Evolutionary conservation across 1,140 invertebrate species (phyloP).

Genomic region (Thrips palmi): DNA sequence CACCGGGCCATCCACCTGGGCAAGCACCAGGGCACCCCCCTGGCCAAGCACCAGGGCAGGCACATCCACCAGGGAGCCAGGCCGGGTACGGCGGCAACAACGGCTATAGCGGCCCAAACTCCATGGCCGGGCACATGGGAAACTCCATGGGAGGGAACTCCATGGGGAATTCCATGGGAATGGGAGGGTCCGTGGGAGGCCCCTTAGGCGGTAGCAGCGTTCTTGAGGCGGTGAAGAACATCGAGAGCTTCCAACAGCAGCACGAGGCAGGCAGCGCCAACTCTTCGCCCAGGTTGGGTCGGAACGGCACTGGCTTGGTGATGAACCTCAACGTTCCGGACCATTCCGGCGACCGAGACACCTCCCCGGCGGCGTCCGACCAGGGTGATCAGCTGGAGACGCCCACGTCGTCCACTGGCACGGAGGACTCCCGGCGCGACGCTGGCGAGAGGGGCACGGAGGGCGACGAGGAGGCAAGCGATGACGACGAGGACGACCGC

Average conservation of each 20-base stretch:
- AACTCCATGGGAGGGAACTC: too few relatives aligned
- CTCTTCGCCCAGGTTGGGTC: not conserved
- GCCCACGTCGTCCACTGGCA: constrained; percentile 18
- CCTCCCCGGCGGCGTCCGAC: constrained; percentile 12
- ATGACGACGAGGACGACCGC: constrained; percentile 17
- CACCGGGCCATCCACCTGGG: too few relatives aligned
- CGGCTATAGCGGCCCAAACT: too few relatives aligned
- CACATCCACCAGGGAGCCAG: too few relatives aligned
- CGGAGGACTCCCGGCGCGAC: constrained; percentile 17
- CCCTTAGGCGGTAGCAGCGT: not conserved
- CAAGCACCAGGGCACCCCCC: too few relatives aligned
- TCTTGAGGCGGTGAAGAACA: not conserved
- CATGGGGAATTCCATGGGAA: too few relatives aligned
- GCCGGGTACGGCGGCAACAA: too few relatives aligned
- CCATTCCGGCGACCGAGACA: constrained; percentile 6
- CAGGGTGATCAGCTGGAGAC: constrained; percentile 14
- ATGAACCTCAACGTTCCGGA: constrained; percentile 5
- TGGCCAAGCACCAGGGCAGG: too few relatives aligned
- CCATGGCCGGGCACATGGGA: too few relatives aligned
- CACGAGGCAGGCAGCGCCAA: not conserved
- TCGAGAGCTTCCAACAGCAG: not conserved
- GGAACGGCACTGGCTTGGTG: not conserved
- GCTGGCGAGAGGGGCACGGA: constrained; percentile 15
- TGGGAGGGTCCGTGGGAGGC: too few relatives aligned
- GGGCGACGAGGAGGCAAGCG: constrained; percentile 17